A percentile compares a stretch with the other conserved stretches of the same genome.
Evolutionary conservation across 2,797 vertebrate genomes (phyloP).

Genomic region (Enteromius treurensis): DNA sequence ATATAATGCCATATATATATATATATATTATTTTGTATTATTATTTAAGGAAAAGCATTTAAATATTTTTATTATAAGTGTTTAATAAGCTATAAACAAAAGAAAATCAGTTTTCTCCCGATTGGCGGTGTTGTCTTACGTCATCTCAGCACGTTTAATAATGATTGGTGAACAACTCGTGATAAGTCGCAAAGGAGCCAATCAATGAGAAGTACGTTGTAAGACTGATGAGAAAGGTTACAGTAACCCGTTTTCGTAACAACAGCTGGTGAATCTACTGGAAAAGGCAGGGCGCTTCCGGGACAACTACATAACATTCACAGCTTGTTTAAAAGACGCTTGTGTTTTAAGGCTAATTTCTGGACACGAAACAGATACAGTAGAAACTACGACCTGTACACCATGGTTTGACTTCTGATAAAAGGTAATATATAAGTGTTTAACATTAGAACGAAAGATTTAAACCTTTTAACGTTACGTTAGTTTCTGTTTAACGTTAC

Average conservation of each 20-base stretch:
- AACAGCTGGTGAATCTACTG: neutral
- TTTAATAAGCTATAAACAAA: neutral
- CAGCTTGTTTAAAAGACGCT: neutral
- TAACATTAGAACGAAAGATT: constrained; percentile 32
- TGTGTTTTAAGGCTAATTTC: neutral
- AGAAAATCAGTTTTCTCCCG: neutral
- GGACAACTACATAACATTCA: neutral
- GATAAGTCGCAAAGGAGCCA: neutral
- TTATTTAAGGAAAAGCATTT: no score
- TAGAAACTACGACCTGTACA: neutral
- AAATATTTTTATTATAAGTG: neutral
- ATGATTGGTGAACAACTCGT: constrained; percentile 34
- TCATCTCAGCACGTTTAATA: neutral
- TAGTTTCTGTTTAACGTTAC: neutral
- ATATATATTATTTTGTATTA: no score
- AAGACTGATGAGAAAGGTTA: neutral
- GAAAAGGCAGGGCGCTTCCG: neutral
- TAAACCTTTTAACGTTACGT: no score
- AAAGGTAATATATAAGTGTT: constrained; percentile 67
- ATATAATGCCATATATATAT: no score
- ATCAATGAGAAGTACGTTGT: neutral
- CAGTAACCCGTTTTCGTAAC: constrained; percentile 21
- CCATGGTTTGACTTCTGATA: constrained; percentile 80
- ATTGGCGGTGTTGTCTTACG: constrained; percentile 7
- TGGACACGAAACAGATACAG: neutral